phyloP scores from a whole-genome alignment of 2,113 vertebrate genomes.

The Cygnus buccinator region DNA sequence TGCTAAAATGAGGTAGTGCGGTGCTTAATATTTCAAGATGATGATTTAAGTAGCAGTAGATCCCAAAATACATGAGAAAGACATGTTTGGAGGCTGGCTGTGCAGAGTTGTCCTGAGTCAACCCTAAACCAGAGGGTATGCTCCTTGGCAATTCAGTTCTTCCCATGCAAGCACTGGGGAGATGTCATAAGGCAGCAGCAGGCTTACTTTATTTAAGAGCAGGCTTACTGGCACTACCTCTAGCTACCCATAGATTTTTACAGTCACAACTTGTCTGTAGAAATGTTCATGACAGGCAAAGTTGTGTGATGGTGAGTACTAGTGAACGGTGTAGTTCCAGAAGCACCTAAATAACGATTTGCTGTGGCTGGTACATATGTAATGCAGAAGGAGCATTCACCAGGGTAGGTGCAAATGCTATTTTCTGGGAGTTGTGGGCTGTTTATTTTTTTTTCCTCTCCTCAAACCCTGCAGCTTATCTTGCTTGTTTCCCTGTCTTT shows the following conservation, averaged over 20 bases:
- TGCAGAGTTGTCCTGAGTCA: background rate
- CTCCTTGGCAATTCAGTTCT: background rate
- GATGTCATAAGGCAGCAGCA: background rate
- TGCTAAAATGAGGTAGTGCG: background rate
- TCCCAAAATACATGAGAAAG: background rate
- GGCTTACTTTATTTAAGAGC: background rate
- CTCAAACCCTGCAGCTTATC: background rate
- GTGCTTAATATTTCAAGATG: background rate
- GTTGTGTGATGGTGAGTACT: background rate
- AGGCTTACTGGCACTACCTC: background rate
- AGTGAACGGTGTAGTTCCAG: rapidly evolving
- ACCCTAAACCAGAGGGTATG: background rate
- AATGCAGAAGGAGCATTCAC: background rate
- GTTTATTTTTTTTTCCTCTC: background rate
- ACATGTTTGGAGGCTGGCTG: background rate
- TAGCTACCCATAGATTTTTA: background rate
- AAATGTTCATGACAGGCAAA: background rate
- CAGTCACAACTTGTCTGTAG: background rate
- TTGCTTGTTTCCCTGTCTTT: background rate
- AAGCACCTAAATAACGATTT: background rate
- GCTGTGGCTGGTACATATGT: background rate
- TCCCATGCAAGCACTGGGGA: background rate
- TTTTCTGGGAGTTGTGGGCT: background rate
- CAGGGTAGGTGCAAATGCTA: background rate
- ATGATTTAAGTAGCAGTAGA: background rate